Conservation (phyloP, 2,113 vertebrate genomes). For the Romanogobio albipinnatus region DNA sequence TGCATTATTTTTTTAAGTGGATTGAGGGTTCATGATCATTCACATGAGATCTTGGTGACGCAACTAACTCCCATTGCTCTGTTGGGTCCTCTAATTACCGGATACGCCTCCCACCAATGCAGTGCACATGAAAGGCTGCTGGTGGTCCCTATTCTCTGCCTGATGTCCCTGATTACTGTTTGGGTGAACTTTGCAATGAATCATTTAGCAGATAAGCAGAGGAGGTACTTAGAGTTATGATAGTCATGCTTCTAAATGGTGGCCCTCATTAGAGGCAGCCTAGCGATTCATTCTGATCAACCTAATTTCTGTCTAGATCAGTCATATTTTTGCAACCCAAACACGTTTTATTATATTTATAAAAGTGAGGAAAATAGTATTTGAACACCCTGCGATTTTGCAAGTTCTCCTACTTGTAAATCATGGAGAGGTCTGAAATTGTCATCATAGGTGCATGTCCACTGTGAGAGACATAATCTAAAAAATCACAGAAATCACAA, state of each 20-base stretch:
- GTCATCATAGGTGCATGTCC: too few relatives aligned
- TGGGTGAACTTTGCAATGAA: conserved; percentile 23
- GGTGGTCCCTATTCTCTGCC: conserved; percentile 19
- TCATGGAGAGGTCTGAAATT: too few relatives aligned
- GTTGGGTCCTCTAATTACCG: conserved; percentile 16
- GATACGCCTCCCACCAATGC: conserved; percentile 24
- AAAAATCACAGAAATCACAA: too few relatives aligned
- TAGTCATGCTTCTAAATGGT: conserved; percentile 28
- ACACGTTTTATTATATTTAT: too few relatives aligned
- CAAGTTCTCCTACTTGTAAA: too few relatives aligned
- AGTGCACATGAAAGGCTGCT: conserved; percentile 7
- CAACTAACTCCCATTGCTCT: not conserved
- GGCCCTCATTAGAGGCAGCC: too few relatives aligned
- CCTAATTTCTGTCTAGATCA: not conserved
- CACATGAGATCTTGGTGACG: not conserved
- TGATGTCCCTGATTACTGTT: conserved; percentile 45
- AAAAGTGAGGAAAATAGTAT: too few relatives aligned
- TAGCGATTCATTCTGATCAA: too few relatives aligned
- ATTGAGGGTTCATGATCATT: not conserved
- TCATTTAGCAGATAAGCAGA: conserved; percentile 43
- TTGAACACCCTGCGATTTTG: too few relatives aligned
- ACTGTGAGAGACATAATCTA: too few relatives aligned
- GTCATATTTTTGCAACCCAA: not conserved
- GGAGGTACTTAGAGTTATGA: conserved; percentile 3
- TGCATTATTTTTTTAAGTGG: not conserved